Base-by-base conservation (phyloP, 2,113 vertebrate species). In the Petromus typicus region DNA sequence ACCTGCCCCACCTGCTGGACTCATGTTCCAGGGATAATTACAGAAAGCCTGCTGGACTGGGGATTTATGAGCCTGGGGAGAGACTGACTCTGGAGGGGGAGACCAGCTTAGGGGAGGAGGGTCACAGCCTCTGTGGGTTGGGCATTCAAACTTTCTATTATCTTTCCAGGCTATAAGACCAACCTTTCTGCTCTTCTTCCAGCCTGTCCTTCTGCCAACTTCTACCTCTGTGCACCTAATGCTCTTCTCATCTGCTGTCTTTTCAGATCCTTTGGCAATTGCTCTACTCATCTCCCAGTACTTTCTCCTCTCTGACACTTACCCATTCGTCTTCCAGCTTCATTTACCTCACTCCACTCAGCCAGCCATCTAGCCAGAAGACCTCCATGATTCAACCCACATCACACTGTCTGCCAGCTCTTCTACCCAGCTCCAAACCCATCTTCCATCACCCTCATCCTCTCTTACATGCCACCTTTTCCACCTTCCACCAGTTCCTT, bases 11-110 rank as follows among this genome's bases (percentile, higher is more conserved):
- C 97, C 91, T 95, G 87, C 95, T 59, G 51, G 90, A 81, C 86
- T 95, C 79, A 86, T 87, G 88, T 86, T 95, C 88, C 84, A 48
- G 30, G 83, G 93, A 82, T 96, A 96, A 97, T 97, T 97, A 96
- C 84, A 96, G 95, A 97, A 97, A 95, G 92, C 95, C 75, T 96
- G 84, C 66, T 10, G 1, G 30, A 69, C 61, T 51, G 14, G 51
- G 61, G 66, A 67, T 96, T 95, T 96, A 94, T 48, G 84, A 97
- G 96, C 75, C 43, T 7, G 10, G 61, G 32, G 37, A 96, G 63
- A 92, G 73, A 59, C 86, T 40, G 37, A 40, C 67, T 89, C 64
- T 80, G 63, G 37, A 54, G 37, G 20, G 20, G 25, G 80, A 37
- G 14, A 54, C n/a, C n/a, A 59, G 30, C 57, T 14, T 4, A 82